Percentiles rank a stretch among this genome's conserved stretches.
phyloP scores from a whole-genome alignment of 2,113 vertebrate species.

The Ia io region DNA sequence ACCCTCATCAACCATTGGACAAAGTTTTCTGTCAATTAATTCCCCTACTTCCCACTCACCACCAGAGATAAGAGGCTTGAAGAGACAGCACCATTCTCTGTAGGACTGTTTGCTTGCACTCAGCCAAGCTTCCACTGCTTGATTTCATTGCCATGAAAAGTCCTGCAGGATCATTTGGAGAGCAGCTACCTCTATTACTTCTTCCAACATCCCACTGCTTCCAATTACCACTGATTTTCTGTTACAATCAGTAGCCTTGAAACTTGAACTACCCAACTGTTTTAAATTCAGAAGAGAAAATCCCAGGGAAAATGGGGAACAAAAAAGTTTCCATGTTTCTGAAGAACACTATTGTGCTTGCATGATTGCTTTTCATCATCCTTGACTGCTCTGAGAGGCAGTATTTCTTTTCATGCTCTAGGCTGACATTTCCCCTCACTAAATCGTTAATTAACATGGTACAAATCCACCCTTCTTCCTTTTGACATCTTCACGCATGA shows the following conservation, averaged over 20 bases:
- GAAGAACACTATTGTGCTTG: background rate
- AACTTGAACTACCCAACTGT: constrained; percentile 56
- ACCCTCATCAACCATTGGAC: constrained; percentile 30
- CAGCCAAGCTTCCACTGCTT: constrained; percentile 63
- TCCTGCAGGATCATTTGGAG: constrained; percentile 63
- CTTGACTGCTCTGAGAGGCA: background rate
- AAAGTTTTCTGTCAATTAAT: constrained; percentile 63
- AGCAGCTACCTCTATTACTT: constrained; percentile 64
- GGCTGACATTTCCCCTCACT: constrained; percentile 30
- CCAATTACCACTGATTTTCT: constrained; percentile 77
- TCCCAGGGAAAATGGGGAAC: constrained; percentile 18
- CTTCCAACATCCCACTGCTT: constrained; percentile 72
- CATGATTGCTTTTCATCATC: background rate
- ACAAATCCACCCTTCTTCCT: background rate
- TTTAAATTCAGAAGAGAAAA: constrained; percentile 62
- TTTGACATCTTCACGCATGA: constrained; percentile 32
- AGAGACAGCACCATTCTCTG: constrained; percentile 51
- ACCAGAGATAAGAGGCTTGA: constrained; percentile 53
- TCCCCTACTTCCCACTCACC: background rate
- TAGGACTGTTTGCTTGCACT: constrained; percentile 53
- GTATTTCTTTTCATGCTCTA: background rate
- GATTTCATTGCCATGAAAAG: constrained; percentile 60
- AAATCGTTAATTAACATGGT: constrained; percentile 8
- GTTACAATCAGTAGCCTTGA: constrained; percentile 69
- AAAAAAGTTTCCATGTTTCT: background rate